Evolutionary conservation across 2,113 vertebrate species (phyloP).

Genomic region (Charina bottae): DNA sequence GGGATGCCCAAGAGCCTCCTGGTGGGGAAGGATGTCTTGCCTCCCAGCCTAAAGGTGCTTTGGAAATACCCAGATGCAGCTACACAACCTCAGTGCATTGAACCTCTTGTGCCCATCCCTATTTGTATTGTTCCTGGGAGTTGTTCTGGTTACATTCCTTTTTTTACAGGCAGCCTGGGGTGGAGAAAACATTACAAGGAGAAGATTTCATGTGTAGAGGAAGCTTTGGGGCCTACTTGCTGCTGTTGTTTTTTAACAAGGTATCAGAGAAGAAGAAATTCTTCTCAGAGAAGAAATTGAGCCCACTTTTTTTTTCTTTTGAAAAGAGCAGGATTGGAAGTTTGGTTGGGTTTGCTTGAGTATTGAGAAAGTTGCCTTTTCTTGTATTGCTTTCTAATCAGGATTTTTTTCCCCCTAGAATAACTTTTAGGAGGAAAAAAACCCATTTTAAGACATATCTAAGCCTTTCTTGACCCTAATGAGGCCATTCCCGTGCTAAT

Average conservation of each 20-base stretch:
- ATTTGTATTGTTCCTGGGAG: neutral
- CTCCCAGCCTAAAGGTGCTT: neutral
- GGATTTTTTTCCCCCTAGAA: no score
- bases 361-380: neutral
- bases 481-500: neutral
- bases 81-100: neutral
- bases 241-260: neutral
- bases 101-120: neutral
- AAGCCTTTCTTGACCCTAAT: neutral
- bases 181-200: neutral
- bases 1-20: neutral
- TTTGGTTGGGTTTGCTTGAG: neutral
- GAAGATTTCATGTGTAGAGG: neutral
- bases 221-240: neutral
- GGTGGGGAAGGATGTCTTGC: neutral
- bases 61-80: neutral
- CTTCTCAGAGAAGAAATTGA: no score
- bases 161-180: neutral
- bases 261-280: no score
- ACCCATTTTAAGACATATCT: neutral
- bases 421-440: neutral
- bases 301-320: neutral
- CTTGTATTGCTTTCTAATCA: neutral
- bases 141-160: neutral
- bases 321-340: neutral